Percentiles rank a stretch among this genome's conserved stretches.
These are phyloP conservation scores for Neoaliturus tenellus DNA, from an alignment of 2,888 invertebrate species.

Conservation along the genomic window DNA sequence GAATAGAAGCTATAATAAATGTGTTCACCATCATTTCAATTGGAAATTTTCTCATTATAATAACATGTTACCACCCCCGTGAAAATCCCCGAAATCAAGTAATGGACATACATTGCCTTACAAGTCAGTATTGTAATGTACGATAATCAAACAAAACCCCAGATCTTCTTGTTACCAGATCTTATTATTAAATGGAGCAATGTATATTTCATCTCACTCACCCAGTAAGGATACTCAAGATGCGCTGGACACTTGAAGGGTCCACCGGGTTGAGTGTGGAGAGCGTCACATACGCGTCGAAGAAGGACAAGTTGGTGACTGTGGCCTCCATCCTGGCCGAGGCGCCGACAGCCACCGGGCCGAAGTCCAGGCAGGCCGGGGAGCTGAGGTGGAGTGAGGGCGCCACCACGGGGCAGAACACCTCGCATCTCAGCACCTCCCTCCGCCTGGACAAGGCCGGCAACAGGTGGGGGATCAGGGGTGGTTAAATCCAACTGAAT, in stretches of 20 bases:
- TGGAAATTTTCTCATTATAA: too few species aligned
- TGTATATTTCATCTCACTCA: background rate
- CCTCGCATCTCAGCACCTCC: slow-evolving; percentile 56
- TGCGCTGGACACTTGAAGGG: slow-evolving; percentile 48
- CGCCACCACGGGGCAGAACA: slow-evolving; percentile 52
- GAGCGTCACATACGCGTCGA: slow-evolving; percentile 55
- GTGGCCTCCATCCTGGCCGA: slow-evolving; percentile 42
- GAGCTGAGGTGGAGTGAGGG: slow-evolving; percentile 57
- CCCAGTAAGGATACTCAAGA: slow-evolving; percentile 16
- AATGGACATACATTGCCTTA: too few species aligned
- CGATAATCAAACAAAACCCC: too few species aligned
- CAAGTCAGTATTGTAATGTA: too few species aligned
- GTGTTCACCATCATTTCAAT: too few species aligned
- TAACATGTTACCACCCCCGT: too few species aligned
- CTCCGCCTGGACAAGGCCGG: slow-evolving; percentile 58
- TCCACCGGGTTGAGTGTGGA: slow-evolving; percentile 56
- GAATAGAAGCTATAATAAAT: too few species aligned
- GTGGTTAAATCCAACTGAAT: background rate
- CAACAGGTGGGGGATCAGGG: too few species aligned
- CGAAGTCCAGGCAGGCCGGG: slow-evolving; percentile 57
- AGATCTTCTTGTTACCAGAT: too few species aligned
- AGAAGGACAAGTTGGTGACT: slow-evolving; percentile 58
- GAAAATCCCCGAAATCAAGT: too few species aligned
- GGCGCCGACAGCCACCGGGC: slow-evolving; percentile 57
- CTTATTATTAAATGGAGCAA: too few species aligned